Base-by-base conservation (phyloP, 2,113 vertebrate species). In the Oryzias woworae region DNA sequence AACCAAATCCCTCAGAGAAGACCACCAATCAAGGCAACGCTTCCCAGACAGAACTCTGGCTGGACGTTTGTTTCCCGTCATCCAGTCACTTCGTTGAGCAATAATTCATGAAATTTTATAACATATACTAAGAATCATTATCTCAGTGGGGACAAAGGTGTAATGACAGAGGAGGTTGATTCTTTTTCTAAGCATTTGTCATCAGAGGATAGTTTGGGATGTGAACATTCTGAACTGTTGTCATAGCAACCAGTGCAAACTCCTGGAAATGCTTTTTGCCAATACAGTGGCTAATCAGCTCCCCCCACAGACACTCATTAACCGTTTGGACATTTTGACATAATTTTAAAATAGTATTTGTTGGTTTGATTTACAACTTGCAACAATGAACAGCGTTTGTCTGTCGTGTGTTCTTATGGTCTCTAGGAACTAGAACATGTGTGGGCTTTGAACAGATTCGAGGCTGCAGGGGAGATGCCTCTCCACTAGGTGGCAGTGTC, bases 401-500 rank as follows among this genome's bases (percentile, higher is more conserved):
- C 26, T 28, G 26, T 28, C 26, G 5, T 28, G 5, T 28, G 4
- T 6, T 28, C 7, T 10, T 36, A 8, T 36, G 7, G 31, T 36
- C 7, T 36, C 31, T 10, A 8, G 2, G 31, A 8, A 36, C 2
- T 18, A 55, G 0, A 20, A 4, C 22, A 23, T 24, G 4, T 18
- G 17, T 0, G 31, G 42, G 14, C 7, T 20, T 46, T 43, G 15
- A n/a, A 17, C 50, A 23, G 13, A 23, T 28, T 8, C 15, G 44
- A 0, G 45, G 48, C 28, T 83, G 86, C 58, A 82, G 51, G 71
- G 58, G 7, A 14, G 15, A 10, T 14, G 4, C 22, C 18, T 52
- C 1, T 1, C 80, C 88, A 85, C 80, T 54, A 55, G n/a, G 80
- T 48, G 74, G 69, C 75, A 87, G 73, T 76, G 50, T 71, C 36